Evolutionary conservation across 2,797 vertebrate species (phyloP).

Genomic region (Psittacula echo): DNA sequence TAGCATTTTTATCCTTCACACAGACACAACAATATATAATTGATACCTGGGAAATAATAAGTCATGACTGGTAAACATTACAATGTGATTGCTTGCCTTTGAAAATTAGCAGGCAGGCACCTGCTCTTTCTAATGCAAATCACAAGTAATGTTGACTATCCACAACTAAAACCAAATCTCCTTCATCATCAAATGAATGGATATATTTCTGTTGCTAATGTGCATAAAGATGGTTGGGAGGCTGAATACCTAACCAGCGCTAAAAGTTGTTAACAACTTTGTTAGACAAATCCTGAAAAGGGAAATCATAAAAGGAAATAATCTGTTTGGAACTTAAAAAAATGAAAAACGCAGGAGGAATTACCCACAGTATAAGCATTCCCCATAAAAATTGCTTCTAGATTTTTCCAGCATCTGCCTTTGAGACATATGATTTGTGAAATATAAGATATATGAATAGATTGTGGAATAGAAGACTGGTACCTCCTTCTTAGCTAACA

Average conservation of each 20-base stretch:
- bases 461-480: not conserved
- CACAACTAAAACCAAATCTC: not conserved
- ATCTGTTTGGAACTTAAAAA: not conserved
- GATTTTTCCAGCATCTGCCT: not conserved
- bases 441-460: not conserved
- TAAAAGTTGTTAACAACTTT: not conserved
- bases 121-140: conserved; percentile 56
- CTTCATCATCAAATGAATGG: not conserved
- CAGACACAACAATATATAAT: not conserved
- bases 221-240: not conserved
- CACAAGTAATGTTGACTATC: not conserved
- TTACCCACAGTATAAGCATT: not conserved
- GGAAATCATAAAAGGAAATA: not conserved
- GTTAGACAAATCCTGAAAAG: not conserved
- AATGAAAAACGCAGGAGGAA: not conserved
- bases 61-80: conserved; percentile 50
- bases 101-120: conserved; percentile 61
- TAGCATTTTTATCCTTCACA: not conserved
- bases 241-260: not conserved
- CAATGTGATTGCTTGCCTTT: conserved; percentile 41
- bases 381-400: not conserved
- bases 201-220: not conserved
- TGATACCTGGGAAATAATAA: conserved; percentile 16
- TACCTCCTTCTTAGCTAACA: not conserved
- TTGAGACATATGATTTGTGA: not conserved